Conservation (phyloP, 23 tunicate species). For the Ciona savignyi region DNA sequence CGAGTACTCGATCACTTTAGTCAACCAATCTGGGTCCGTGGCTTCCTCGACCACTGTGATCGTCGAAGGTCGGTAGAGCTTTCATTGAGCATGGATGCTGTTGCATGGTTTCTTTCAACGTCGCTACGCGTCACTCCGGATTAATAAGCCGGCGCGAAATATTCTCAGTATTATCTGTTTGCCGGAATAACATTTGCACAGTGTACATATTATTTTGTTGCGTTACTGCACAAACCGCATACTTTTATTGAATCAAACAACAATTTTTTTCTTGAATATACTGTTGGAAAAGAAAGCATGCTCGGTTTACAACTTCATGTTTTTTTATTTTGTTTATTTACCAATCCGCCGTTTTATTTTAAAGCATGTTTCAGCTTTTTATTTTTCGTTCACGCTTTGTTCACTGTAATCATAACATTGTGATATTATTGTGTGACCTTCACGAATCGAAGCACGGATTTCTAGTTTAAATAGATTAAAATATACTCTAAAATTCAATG, state of each 20-base stretch:
- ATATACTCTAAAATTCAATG: too few relatives aligned
- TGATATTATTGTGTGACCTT: background rate
- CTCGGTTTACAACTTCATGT: too few relatives aligned
- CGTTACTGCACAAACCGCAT: too few relatives aligned
- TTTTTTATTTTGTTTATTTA: too few relatives aligned
- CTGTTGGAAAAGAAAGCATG: background rate
- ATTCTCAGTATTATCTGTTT: too few relatives aligned
- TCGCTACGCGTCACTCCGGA: background rate
- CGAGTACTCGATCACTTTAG: conserved; percentile 62
- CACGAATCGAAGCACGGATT: too few relatives aligned
- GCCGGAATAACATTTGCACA: too few relatives aligned
- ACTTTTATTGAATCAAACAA: background rate
- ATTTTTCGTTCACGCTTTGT: background rate
- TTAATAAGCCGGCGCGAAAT: too few relatives aligned
- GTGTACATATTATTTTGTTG: too few relatives aligned
- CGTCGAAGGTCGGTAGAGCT: conserved; percentile 81
- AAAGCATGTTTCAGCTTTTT: background rate
- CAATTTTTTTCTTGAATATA: background rate
- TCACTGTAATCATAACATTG: background rate
- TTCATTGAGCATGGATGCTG: background rate
- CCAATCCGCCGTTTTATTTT: too few relatives aligned
- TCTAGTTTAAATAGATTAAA: too few relatives aligned
- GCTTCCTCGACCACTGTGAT: conserved; percentile 64
- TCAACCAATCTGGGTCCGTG: conserved; percentile 56
- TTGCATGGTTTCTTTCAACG: background rate